phyloP scores from a whole-genome alignment of 2,888 invertebrate species.

The Periphyllus acericola region DNA sequence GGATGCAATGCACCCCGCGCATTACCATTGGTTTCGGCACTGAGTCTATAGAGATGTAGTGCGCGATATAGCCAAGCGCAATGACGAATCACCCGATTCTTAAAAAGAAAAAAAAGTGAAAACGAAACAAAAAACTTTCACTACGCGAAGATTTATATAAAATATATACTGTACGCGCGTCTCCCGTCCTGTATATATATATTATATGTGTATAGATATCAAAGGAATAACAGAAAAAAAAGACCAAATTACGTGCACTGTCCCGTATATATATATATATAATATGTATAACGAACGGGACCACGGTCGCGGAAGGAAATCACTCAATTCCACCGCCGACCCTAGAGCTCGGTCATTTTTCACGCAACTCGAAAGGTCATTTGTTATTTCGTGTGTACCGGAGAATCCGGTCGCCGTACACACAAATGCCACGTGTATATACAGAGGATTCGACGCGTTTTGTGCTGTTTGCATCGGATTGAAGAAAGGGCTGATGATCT shows the following conservation, averaged over 20 bases:
- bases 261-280: neutral
- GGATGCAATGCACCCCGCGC: too few relatives aligned
- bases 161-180: neutral
- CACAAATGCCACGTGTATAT: too few relatives aligned
- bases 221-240: neutral
- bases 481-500: neutral
- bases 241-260: neutral
- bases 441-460: too few relatives aligned
- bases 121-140: neutral
- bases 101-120: neutral
- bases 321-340: conserved; percentile 12
- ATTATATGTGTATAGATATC: neutral
- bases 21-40: too few relatives aligned
- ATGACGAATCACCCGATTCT: neutral
- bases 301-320: neutral
- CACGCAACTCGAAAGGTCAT: conserved; percentile 23
- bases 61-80: too few relatives aligned
- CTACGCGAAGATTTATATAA: conserved; percentile 2
- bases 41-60: too few relatives aligned
- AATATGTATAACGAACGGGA: neutral
- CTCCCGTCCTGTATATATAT: neutral
- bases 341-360: conserved; percentile 8
- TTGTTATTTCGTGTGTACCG: conserved; percentile 16
- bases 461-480: neutral
- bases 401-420: neutral